Base-by-base conservation (phyloP, 1,140 invertebrate genomes). In the Maniola jurtina region DNA sequence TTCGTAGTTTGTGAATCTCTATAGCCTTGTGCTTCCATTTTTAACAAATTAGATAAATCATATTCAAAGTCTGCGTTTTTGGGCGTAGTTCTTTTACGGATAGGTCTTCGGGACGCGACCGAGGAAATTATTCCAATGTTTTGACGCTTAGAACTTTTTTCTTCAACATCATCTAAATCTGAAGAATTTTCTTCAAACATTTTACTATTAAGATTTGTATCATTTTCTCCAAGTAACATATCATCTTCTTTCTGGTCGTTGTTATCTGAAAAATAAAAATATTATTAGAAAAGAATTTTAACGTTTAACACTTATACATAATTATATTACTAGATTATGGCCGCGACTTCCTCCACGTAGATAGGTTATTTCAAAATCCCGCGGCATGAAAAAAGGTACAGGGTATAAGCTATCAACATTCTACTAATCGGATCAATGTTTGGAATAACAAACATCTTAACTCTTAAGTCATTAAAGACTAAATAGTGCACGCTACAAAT, bases 61-160 rank as follows among this genome's bases (percentile, higher is more conserved):
- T 95, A 95, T 63, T 95, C 93, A 80, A 94, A 95, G 84, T 95
- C 94, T 71, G 93, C 93, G 75, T 93, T 93, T 63, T 93, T 91
- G 1, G 91, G 91, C 82, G 93, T 94, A 5, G 93, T 91, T 52
- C 93, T 92, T 77, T 94, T 94, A 38, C 94, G 90, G 9, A 93
- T 91, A 7, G 94, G 94, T 70, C 94, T 83, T 36, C 84, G 73
- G 10, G 85, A 84, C 62, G 77, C 76, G 15, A 83, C 67, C 10
- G 81, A 75, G 34, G 75, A 55, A n/a, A 64, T 56, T 40, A 67
- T 59, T 11, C 76, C 74, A 38, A 52, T 33, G n/a, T 61, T 64
- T 55, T 57, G 59, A 7, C 66, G 76, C 72, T 84, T 88, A 40
- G 52, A 38, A 45, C 66, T 65, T 64, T 81, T 88, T 6, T 89